phyloP scores from a whole-genome alignment of 1,140 invertebrate genomes.

The Pinna nobilis region DNA sequence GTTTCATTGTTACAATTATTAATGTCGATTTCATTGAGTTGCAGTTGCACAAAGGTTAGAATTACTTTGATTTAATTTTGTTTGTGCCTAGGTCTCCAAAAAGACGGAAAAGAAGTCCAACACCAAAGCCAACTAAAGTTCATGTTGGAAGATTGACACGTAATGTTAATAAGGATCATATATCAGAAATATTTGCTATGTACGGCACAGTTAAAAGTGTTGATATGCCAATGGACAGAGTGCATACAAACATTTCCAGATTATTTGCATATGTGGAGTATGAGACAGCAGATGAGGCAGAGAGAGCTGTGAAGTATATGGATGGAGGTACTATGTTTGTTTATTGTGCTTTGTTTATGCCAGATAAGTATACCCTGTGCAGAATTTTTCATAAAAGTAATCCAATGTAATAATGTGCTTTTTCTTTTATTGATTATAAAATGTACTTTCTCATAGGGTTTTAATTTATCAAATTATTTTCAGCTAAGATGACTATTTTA shows the following conservation, averaged over 20 bases:
- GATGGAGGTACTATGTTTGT: slow-evolving; percentile 95
- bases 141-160: slow-evolving; percentile 93
- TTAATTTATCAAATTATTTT: no score
- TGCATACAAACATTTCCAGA: slow-evolving; percentile 88
- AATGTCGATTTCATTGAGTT: no score
- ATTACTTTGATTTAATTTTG: neutral
- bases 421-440: no score
- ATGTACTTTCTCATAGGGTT: no score
- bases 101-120: slow-evolving; percentile 62
- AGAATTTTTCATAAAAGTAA: no score
- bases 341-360: no score
- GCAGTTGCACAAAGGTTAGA: no score
- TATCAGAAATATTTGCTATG: slow-evolving; percentile 94
- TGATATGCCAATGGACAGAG: slow-evolving; percentile 91
- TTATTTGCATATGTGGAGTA: slow-evolving; percentile 98
- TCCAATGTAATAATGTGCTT: no score
- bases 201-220: slow-evolving; percentile 94
- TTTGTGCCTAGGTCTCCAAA: slow-evolving; percentile 51
- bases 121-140: slow-evolving; percentile 81
- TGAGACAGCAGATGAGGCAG: slow-evolving; percentile 93
- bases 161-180: slow-evolving; percentile 93
- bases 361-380: no score
- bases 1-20: no score
- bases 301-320: slow-evolving; percentile 99
- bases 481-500: no score